Evolutionary conservation across 2,888 invertebrate species (phyloP), one percentile per base, ranked within the genome.

Genomic region (Epirrita christyi): DNA sequence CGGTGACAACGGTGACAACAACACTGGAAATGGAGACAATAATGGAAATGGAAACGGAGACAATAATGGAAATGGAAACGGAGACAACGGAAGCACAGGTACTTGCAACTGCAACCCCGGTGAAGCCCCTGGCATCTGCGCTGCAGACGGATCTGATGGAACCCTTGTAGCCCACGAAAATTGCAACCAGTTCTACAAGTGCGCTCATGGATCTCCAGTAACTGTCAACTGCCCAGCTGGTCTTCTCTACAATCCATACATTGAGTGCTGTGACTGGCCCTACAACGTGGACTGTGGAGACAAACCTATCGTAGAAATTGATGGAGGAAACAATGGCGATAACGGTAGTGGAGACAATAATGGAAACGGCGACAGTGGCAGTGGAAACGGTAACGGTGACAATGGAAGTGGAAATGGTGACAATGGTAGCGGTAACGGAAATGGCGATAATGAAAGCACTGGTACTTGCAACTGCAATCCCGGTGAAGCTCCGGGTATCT

Each of bases 181-280:
- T 43, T 78, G 78, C 50, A 72, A 72, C 47, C 58, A 75, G 34
- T 78, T 67, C 51, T 78, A 75, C 51, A 66, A 60, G 28, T 78
- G 78, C 27, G 9, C 32, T 7, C 38, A 61, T 8, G 74, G 75
- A 0, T 27, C 29, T 6, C 72, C 76, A 0, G 61, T 75, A 0
- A 45, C 65, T 0, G 1, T 64, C 0, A 48, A 11, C 4, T 78
- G 78, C 45, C 57, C 63, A 0, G 44, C 11, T 4, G 59, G 66
- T 44, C 61, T 75, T 0, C 27, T 75, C 0, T 78, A 69, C 51
- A 72, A 78, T 44, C 76, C 76, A 2, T 47, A 56, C 7, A 60
- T 6, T 2, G 61, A 67, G 14, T 38, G 48, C 9, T 78, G 76
- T 7, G 51, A 71, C 13, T 78, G 76, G 69, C 67, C 66, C 6